These are phyloP conservation scores for Lypha dubia DNA, from an alignment of 2,888 invertebrate genomes.

Conservation along the genomic window DNA sequence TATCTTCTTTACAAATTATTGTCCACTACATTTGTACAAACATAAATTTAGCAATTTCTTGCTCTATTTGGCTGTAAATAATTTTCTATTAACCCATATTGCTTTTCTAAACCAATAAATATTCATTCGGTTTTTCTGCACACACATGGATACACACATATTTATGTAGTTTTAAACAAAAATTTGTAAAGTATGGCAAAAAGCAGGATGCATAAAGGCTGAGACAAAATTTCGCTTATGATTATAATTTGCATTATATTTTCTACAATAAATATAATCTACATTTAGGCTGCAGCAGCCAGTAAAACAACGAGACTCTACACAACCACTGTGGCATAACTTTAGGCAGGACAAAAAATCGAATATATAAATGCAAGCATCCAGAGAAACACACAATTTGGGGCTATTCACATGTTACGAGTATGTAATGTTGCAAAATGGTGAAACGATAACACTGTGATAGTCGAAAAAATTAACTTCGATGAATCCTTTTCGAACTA, in stretches of 20 bases:
- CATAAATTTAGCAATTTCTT: constrained; percentile 48
- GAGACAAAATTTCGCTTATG: constrained; percentile 29
- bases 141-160: too few species aligned
- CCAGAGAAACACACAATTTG: not conserved
- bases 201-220: not conserved
- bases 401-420: too few species aligned
- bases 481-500: too few species aligned
- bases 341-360: constrained; percentile 31
- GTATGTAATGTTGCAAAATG: too few species aligned
- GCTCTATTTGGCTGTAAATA: constrained; percentile 50
- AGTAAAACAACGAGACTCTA: constrained; percentile 1
- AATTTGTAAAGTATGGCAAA: constrained; percentile 1
- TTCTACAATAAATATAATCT: constrained; percentile 26
- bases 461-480: too few species aligned
- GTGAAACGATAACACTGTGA: too few species aligned
- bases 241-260: constrained; percentile 46
- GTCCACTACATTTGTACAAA: not conserved
- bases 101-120: constrained; percentile 40
- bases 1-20: not conserved
- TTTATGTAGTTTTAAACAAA: not conserved
- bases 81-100: constrained; percentile 58
- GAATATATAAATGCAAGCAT: not conserved
- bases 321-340: constrained; percentile 30
- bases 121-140: constrained; percentile 23
- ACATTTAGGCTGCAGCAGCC: constrained; percentile 10